phyloP scores from a whole-genome alignment of 2,113 vertebrate species.

The Catagonus wagneri region DNA sequence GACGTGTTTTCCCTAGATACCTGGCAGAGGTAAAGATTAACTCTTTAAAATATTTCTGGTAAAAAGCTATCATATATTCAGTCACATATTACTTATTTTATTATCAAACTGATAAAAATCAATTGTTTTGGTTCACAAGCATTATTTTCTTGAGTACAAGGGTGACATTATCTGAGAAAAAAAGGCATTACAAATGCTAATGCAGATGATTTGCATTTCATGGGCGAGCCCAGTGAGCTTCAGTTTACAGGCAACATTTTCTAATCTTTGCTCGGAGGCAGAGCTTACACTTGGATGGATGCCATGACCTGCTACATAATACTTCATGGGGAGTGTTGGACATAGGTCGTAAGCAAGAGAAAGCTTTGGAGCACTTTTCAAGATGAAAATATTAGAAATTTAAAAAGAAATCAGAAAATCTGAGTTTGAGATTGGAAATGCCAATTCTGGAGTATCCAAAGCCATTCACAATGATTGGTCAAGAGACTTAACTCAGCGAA shows the following conservation, averaged over 20 bases:
- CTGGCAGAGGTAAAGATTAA: too few relatives aligned
- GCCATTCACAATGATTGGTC: background rate
- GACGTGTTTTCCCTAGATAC: too few relatives aligned
- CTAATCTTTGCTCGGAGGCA: background rate
- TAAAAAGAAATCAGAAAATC: background rate
- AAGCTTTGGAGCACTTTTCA: background rate
- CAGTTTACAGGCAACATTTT: background rate
- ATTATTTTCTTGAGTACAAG: too few relatives aligned
- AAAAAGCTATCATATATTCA: too few relatives aligned
- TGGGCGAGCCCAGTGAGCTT: background rate
- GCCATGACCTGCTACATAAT: too few relatives aligned
- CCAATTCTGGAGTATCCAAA: background rate
- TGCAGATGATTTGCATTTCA: background rate
- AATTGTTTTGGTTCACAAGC: too few relatives aligned
- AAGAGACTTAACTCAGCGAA: background rate
- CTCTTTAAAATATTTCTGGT: too few relatives aligned
- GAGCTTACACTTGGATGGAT: background rate
- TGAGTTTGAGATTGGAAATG: background rate
- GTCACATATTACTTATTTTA: too few relatives aligned
- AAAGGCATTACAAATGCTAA: background rate
- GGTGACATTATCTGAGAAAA: too few relatives aligned
- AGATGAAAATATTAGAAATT: background rate
- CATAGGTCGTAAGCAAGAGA: background rate
- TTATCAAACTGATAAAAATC: too few relatives aligned
- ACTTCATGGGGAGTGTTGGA: background rate